A percentile compares a stretch with the other conserved stretches of the same genome.
These are phyloP conservation scores for Clupea harengus DNA, from an alignment of 2,113 vertebrate genomes.

Conservation along the genomic window DNA sequence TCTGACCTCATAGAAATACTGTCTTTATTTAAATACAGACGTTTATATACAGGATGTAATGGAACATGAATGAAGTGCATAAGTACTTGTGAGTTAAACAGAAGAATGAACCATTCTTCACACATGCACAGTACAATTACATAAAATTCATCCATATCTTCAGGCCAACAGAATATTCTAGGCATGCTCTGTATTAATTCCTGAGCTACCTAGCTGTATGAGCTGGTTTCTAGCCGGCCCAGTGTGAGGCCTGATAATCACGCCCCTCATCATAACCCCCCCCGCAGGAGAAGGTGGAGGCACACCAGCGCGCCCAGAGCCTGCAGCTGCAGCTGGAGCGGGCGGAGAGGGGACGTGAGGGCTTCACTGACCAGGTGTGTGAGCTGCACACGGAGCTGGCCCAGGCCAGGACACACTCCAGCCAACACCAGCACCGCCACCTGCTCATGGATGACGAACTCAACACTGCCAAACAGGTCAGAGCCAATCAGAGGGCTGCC, in stretches of 20 bases:
- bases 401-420: slow-evolving; percentile 42
- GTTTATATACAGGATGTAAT: too few species aligned
- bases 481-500: background rate
- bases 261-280: background rate
- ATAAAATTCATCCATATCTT: background rate
- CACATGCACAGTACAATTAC: too few species aligned
- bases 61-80: too few species aligned
- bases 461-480: slow-evolving; percentile 55
- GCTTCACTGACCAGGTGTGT: slow-evolving; percentile 53
- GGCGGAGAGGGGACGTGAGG: slow-evolving; percentile 39
- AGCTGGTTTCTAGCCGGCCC: too few species aligned
- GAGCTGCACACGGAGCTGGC: slow-evolving; percentile 48
- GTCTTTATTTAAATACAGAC: background rate
- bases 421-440: slow-evolving; percentile 54
- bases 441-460: slow-evolving; percentile 55
- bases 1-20: background rate
- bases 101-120: too few species aligned
- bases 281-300: slow-evolving; percentile 67
- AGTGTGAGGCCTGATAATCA: too few species aligned
- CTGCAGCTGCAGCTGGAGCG: slow-evolving; percentile 53
- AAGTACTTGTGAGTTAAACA: too few species aligned
- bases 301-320: slow-evolving; percentile 53
- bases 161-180: background rate
- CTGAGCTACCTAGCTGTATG: too few species aligned
- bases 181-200: too few species aligned